These are phyloP conservation scores for Drosophila formosana DNA, from an alignment of 2,888 invertebrate genomes.

Conservation along the genomic window DNA sequence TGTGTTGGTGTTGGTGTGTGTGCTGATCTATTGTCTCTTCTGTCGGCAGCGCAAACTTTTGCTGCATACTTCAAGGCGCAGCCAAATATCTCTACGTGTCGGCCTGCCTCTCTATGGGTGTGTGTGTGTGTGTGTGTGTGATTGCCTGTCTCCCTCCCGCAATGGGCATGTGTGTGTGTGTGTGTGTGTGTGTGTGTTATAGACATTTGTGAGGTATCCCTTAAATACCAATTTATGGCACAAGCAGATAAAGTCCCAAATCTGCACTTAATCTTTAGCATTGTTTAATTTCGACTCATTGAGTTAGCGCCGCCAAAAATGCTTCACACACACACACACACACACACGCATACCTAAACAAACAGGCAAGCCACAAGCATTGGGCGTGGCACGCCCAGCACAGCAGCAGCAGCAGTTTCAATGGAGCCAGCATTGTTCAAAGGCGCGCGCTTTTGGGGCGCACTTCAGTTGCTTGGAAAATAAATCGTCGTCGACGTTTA, in stretches of 20 bases:
- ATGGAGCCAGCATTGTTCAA: constrained; percentile 56
- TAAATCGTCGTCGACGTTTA: constrained; percentile 74
- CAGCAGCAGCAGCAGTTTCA: background rate
- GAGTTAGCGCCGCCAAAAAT: constrained; percentile 73
- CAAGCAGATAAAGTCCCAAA: constrained; percentile 85
- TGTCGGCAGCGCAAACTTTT: constrained; percentile 66
- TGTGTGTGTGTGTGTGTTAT: constrained; percentile 52
- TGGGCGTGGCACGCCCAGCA: constrained; percentile 14
- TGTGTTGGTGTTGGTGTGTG: constrained; percentile 27
- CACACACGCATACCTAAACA: constrained; percentile 30
- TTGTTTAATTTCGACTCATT: constrained; percentile 85
- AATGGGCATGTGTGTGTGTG: constrained; percentile 8
- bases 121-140: constrained; percentile 9
- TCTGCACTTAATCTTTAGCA: constrained; percentile 85
- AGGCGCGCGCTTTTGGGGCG: constrained; percentile 55
- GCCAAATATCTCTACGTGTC: constrained; percentile 17
- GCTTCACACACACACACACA: constrained; percentile 35
- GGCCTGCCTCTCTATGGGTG: constrained; percentile 1
- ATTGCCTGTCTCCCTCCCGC: background rate
- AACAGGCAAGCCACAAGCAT: constrained; percentile 49
- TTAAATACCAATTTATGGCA: constrained; percentile 85
- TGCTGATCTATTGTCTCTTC: constrained; percentile 74
- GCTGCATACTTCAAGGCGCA: constrained; percentile 67
- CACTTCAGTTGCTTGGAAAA: constrained; percentile 75
- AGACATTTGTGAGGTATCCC: constrained; percentile 82